phyloP scores from a whole-genome alignment of 2,797 vertebrate species.

The Alouatta caraya region DNA sequence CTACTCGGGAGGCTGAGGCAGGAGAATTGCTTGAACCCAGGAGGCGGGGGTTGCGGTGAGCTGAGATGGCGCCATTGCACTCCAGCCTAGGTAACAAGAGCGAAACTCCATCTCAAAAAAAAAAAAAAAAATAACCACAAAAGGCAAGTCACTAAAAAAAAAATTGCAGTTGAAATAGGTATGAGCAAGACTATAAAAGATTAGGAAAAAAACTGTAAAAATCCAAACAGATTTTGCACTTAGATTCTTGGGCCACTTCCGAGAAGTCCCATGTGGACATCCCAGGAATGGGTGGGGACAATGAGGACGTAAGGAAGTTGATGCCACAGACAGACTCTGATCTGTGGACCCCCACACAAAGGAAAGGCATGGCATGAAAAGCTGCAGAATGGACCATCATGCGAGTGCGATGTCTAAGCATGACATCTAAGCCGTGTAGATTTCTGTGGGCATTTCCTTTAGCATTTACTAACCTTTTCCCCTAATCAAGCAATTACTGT shows the following conservation, averaged over 20 bases:
- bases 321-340: neutral
- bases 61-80: no score
- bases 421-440: neutral
- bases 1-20: no score
- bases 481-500: neutral
- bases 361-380: neutral
- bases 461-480: neutral
- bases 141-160: neutral
- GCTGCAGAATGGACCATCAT: neutral
- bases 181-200: neutral
- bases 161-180: neutral
- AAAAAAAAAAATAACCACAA: neutral
- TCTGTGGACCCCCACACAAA: neutral
- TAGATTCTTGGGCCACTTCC: neutral
- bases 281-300: neutral
- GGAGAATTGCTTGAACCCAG: no score
- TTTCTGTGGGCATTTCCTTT: neutral
- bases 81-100: no score
- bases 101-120: no score
- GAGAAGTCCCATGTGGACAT: neutral
- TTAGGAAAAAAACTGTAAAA: neutral
- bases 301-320: accelerated
- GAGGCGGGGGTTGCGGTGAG: no score
- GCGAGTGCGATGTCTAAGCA: no score
- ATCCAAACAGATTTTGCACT: neutral